Conservation (phyloP, 2,888 invertebrate species). For the Eutolmus rufibarbis region DNA sequence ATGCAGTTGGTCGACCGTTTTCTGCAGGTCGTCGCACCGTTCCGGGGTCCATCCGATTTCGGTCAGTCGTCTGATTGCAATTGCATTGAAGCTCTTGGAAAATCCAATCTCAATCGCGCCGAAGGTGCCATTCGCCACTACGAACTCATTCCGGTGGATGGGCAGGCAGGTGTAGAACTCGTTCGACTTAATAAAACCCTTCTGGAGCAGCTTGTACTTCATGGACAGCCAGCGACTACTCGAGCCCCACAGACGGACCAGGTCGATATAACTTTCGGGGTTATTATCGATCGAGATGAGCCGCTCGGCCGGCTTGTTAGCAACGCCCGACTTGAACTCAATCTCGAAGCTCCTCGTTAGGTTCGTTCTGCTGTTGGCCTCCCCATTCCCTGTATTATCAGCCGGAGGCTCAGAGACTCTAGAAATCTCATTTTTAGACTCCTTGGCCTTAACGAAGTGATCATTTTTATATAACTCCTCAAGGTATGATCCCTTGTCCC, state of each 20-base stretch:
- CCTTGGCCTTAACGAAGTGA: neutral
- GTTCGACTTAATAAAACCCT: slow-evolving; percentile 35
- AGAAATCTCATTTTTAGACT: slow-evolving; percentile 5
- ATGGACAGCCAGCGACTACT: slow-evolving; percentile 33
- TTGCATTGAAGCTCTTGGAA: slow-evolving; percentile 53
- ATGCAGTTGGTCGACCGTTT: slow-evolving; percentile 34
- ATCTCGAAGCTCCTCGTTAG: neutral
- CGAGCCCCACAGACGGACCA: slow-evolving; percentile 27
- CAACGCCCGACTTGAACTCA: slow-evolving; percentile 32
- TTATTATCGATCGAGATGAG: slow-evolving; percentile 20
- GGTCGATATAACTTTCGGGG: slow-evolving; percentile 32
- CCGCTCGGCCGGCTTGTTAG: neutral
- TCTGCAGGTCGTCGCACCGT: slow-evolving; percentile 48
- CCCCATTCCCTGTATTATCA: neutral
- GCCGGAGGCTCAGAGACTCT: neutral
- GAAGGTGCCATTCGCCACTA: slow-evolving; percentile 54
- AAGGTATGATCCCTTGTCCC: neutral
- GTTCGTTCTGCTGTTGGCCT: neutral
- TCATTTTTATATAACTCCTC: slow-evolving; percentile 8
- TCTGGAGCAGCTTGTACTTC: slow-evolving; percentile 41
- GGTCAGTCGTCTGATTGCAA: slow-evolving; percentile 53
- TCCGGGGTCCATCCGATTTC: slow-evolving; percentile 16
- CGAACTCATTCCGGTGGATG: slow-evolving; percentile 40
- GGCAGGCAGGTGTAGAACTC: slow-evolving; percentile 40
- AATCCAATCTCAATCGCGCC: slow-evolving; percentile 60